Conservation (phyloP, 53 echinoderm and acorn worm species). For the Holothuria scabra region DNA sequence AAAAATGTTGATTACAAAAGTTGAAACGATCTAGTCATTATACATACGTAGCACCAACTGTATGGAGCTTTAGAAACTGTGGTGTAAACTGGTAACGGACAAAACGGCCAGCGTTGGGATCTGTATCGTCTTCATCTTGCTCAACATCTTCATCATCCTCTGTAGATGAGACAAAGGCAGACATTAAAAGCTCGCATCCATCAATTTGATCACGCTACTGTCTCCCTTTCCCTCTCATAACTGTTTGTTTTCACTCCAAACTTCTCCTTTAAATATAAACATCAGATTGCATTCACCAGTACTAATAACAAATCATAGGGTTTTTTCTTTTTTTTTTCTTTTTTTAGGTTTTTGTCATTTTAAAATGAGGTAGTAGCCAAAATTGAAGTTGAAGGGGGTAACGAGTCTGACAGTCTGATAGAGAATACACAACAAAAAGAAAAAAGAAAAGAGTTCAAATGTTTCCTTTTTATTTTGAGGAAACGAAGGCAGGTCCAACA, state of each 20-base stretch:
- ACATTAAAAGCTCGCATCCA: not conserved
- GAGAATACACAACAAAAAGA: too few relatives aligned
- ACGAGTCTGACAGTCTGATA: too few relatives aligned
- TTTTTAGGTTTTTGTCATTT: too few relatives aligned
- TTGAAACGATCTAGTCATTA: too few relatives aligned
- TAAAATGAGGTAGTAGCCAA: too few relatives aligned
- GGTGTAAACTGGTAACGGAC: conserved; percentile 99
- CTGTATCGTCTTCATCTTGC: conserved; percentile 83
- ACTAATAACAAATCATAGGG: too few relatives aligned
- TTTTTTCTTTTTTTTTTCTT: too few relatives aligned
- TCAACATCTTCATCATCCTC: conserved; percentile 98
- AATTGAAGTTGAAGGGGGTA: too few relatives aligned
- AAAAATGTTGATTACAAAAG: too few relatives aligned
- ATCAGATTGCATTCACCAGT: not conserved
- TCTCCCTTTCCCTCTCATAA: not conserved
- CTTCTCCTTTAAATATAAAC: not conserved
- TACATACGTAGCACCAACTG: conserved; percentile 98
- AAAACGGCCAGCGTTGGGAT: conserved; percentile 96
- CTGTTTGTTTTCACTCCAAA: not conserved
- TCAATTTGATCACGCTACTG: not conserved
- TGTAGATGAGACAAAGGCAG: conserved; percentile 38
- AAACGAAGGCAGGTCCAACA: too few relatives aligned
- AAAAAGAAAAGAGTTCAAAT: too few relatives aligned
- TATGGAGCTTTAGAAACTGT: conserved; percentile 93
- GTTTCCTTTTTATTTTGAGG: too few relatives aligned